Conservation (phyloP, 92 coral and sea anemone genomes). For the Epizoanthus scotinus region DNA sequence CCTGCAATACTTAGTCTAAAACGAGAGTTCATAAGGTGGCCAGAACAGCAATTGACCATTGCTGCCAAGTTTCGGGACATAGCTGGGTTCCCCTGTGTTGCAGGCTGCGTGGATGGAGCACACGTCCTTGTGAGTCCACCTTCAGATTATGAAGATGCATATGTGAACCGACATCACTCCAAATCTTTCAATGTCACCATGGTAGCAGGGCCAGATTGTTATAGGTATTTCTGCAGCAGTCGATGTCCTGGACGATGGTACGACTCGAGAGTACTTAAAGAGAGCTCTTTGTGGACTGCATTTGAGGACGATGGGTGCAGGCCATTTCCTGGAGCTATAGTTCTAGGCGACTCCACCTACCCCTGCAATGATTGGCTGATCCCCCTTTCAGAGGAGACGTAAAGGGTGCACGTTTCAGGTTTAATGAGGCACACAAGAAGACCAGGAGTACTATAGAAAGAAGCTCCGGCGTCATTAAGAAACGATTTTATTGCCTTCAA, state of each 20-base stretch:
- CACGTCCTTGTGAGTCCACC: constrained; percentile 36
- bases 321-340: constrained; percentile 41
- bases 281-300: constrained; percentile 49
- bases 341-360: constrained; percentile 39
- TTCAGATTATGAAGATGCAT: constrained; percentile 31
- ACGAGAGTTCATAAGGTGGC: constrained; percentile 38
- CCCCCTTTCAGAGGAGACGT: constrained; percentile 54
- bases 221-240: constrained; percentile 34
- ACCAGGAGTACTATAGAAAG: constrained; percentile 45
- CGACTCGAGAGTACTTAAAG: constrained; percentile 51
- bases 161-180: constrained; percentile 46
- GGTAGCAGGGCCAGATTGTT: constrained; percentile 38
- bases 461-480: constrained; percentile 37
- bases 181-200: constrained; percentile 41
- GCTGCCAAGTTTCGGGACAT: constrained; percentile 25
- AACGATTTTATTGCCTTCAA: constrained; percentile 27
- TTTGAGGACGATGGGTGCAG: constrained; percentile 51
- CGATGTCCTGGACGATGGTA: constrained; percentile 42
- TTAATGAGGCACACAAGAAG: constrained; percentile 46
- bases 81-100: constrained; percentile 38
- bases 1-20: constrained; percentile 38
- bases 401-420: constrained; percentile 37
- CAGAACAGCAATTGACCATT: constrained; percentile 9
- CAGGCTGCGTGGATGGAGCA: constrained; percentile 34
- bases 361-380: constrained; percentile 41